A percentile compares a stretch with the other conserved stretches of the same genome.
Conservation (phyloP, 2,113 vertebrate species). For the Gobio gobio region DNA sequence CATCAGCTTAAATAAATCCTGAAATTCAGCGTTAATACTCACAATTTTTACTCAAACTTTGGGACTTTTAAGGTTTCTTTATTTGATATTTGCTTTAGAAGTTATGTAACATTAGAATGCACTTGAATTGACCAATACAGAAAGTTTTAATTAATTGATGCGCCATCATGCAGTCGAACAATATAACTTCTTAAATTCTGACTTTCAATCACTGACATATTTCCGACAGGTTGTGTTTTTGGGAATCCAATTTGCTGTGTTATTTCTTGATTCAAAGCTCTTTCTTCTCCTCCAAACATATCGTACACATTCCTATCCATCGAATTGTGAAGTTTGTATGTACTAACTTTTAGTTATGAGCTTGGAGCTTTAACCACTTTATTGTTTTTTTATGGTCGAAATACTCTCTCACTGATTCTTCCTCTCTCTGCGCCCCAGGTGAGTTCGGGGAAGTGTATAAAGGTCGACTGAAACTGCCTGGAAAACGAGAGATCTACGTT, state of each 20-base stretch:
- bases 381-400: background rate
- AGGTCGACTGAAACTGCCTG: conserved; percentile 92
- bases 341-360: background rate
- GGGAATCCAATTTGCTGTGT: background rate
- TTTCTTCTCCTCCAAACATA: background rate
- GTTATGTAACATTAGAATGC: background rate
- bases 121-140: background rate
- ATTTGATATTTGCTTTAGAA: background rate
- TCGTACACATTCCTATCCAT: background rate
- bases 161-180: no score
- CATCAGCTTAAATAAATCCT: background rate
- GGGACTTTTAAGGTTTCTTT: background rate
- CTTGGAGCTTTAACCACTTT: background rate
- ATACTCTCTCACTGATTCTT: background rate
- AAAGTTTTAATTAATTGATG: background rate
- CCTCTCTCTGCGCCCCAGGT: conserved; percentile 72
- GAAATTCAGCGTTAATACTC: background rate
- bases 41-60: background rate
- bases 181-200: background rate
- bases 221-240: background rate
- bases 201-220: background rate
- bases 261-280: background rate
- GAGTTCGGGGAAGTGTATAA: conserved; percentile 99
- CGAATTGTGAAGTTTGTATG: background rate
- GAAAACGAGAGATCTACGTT: conserved; percentile 96